These are phyloP conservation scores for Athalia rosae DNA, from an alignment of 2,888 invertebrate genomes.

Conservation along the genomic window DNA sequence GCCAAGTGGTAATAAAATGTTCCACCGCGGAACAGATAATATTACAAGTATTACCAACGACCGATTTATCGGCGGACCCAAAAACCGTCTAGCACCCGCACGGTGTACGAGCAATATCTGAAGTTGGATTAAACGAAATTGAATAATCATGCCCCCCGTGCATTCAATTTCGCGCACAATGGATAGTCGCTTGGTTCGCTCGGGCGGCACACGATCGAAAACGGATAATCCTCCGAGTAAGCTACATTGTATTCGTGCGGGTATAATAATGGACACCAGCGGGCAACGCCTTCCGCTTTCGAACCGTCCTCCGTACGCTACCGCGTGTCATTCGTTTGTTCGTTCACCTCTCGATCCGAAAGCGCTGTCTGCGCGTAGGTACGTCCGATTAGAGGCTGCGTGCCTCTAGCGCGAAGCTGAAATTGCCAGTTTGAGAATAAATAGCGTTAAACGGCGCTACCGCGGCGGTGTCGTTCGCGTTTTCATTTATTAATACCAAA, in stretches of 20 bases:
- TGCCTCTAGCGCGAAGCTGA: conserved; percentile 17
- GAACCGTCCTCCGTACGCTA: background rate
- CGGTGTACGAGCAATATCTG: background rate
- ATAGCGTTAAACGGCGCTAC: background rate
- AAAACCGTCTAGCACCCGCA: conserved; percentile 11
- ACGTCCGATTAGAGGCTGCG: background rate
- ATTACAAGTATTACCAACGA: conserved; percentile 30
- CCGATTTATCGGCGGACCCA: conserved; percentile 39
- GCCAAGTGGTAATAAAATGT: conserved; percentile 71
- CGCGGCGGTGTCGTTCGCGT: conserved; percentile 18
- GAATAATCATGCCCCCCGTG: conserved; percentile 14
- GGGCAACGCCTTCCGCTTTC: background rate
- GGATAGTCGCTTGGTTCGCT: conserved; percentile 7
- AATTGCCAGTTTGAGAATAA: conserved; percentile 35
- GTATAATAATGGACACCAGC: background rate
- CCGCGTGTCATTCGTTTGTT: conserved; percentile 13
- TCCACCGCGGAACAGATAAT: conserved; percentile 38
- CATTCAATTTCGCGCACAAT: conserved; percentile 13
- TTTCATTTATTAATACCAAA: conserved; percentile 55
- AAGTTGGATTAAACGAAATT: conserved; percentile 30
- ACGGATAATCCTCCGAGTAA: background rate
- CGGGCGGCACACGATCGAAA: background rate
- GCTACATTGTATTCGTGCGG: background rate
- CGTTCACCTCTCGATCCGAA: background rate
- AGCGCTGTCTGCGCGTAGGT: background rate